Base-by-base conservation (phyloP, 1,140 invertebrate species). In the Oedothorax gibbosus region DNA sequence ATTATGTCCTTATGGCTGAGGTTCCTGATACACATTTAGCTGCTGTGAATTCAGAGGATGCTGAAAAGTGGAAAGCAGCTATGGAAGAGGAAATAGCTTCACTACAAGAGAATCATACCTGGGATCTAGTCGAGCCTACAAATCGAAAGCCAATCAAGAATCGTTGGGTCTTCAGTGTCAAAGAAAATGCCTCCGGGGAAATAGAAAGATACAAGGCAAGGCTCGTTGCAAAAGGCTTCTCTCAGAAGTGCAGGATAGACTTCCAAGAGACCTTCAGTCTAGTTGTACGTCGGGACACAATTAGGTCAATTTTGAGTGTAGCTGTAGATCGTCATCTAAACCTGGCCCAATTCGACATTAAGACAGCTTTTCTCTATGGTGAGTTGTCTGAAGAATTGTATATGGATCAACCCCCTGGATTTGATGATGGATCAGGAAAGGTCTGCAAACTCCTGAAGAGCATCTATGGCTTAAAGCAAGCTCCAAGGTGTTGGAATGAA, bases 391-490 rank as follows among this genome's bases (percentile, higher is more conserved):
- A 92, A 87, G 87, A 86, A 62, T 88, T 91, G 0, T 91, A 88
- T 77, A 90, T 91, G 88, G 65, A 86, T 85, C 83, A 89, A 80
- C 90, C 91, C 79, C 87, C 91, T 87, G 90, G 90, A 21, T 90
- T 88, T 77, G 85, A 88, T 57, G 86, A 75, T 69, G 50, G 54
- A 49, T 35, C 56, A 76, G 71, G 73, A 12, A 87, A 87, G 88
- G 88, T 88, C 0, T 87, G 86, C 35, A 65, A 54, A 54, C 82
- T 92, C 12, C 88, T 87, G 50, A 90, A 89, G 82, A 88, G 88
- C n/a, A 57, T 91, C 11, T 91, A 91, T 85, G 89, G 89, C 11
- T 79, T 91, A 14, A 90, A 91, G 80, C 89, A 92, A 86, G 89
- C 89, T 35, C 88, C 89, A 54, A 86, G 88, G 49, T 88, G 87